These are phyloP conservation scores for Siniperca chuatsi DNA, from an alignment of 2,113 vertebrate species.

Conservation along the genomic window DNA sequence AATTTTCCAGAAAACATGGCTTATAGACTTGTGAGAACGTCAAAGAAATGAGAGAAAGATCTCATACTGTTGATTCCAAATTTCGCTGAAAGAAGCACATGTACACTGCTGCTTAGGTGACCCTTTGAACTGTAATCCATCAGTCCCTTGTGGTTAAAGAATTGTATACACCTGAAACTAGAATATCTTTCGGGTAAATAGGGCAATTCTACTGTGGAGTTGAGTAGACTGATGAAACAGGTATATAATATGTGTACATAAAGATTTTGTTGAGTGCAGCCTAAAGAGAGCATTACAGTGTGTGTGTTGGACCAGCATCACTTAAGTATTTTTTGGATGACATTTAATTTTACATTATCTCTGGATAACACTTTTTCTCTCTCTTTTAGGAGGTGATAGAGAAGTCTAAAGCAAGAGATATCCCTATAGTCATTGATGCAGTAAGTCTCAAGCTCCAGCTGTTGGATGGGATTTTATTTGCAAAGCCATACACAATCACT, in stretches of 20 bases:
- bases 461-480: constrained; percentile 32
- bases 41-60: not conserved
- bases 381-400: constrained; percentile 91
- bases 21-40: not conserved
- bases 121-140: not conserved
- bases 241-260: not conserved
- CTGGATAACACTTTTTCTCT: not conserved
- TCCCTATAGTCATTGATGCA: constrained; percentile 95
- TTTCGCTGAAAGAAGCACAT: not conserved
- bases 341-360: not conserved
- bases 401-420: constrained; percentile 89
- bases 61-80: not conserved
- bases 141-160: not conserved
- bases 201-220: not conserved
- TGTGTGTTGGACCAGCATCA: not conserved
- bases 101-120: not conserved
- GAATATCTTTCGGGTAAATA: not conserved
- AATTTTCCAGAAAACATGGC: not conserved
- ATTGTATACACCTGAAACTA: not conserved
- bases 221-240: not conserved
- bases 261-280: not conserved
- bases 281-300: not conserved
- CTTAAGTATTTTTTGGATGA: not conserved
- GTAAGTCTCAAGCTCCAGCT: constrained; percentile 84
- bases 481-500: constrained; percentile 2